These are phyloP conservation scores for Dinomys branickii DNA, from an alignment of 2,113 vertebrate genomes.

Conservation along the genomic window DNA sequence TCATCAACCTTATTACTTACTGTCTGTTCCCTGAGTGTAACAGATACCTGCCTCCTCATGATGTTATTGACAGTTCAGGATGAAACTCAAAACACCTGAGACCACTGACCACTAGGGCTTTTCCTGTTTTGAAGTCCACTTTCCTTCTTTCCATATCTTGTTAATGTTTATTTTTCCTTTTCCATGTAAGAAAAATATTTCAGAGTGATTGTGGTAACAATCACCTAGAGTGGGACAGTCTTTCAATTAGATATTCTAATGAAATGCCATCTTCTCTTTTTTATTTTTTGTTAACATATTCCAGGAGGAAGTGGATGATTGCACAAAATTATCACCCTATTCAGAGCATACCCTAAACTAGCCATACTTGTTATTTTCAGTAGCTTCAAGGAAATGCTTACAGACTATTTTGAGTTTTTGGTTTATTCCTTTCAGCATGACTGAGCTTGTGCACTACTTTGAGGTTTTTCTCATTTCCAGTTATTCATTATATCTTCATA, in stretches of 20 bases:
- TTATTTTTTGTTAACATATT: neutral
- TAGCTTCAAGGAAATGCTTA: neutral
- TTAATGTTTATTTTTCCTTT: neutral
- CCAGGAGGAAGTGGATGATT: neutral
- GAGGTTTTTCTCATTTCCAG: neutral
- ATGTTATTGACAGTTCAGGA: slow-evolving; percentile 94
- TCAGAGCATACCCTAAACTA: neutral
- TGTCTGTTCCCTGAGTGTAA: slow-evolving; percentile 84
- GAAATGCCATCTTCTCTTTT: neutral
- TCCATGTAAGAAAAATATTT: neutral
- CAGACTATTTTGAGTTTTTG: neutral
- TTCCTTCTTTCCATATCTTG: neutral
- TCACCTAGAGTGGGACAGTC: neutral
- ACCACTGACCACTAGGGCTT: slow-evolving; percentile 90
- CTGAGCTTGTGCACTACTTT: too few relatives aligned
- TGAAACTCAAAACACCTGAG: slow-evolving; percentile 97
- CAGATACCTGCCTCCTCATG: slow-evolving; percentile 93
- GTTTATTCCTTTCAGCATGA: neutral
- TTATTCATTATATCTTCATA: neutral
- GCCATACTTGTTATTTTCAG: neutral
- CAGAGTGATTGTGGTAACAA: neutral
- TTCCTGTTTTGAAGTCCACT: neutral
- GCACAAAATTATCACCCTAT: neutral
- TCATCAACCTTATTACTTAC: slow-evolving; percentile 86
- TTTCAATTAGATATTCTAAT: neutral